Conservation (phyloP, 2,888 invertebrate genomes). For the Phlogophora meticulosa region DNA sequence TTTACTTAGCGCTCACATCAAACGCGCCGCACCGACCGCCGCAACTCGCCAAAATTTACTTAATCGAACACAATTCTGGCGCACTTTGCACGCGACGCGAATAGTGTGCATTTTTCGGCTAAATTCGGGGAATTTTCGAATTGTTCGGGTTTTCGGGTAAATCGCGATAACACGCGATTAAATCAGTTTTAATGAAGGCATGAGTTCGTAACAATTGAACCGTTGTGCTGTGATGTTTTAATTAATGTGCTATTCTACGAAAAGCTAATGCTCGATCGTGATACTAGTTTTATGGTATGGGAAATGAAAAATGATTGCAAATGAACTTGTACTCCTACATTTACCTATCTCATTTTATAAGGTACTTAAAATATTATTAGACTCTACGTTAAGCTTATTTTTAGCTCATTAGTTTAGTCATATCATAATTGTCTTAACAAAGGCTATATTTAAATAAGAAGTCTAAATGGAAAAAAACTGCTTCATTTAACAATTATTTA, state of each 20-base stretch:
- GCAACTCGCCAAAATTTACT: slow-evolving; percentile 80
- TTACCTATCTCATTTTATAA: no score
- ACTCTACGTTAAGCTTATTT: no score
- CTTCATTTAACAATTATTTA: no score
- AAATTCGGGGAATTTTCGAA: slow-evolving; percentile 53
- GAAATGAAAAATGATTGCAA: neutral
- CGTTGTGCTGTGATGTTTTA: slow-evolving; percentile 34
- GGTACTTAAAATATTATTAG: no score
- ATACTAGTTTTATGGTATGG: neutral
- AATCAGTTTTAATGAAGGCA: slow-evolving; percentile 46
- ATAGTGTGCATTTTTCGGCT: slow-evolving; percentile 49
- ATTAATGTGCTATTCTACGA: slow-evolving; percentile 12
- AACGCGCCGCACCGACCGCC: slow-evolving; percentile 75
- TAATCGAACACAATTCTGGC: slow-evolving; percentile 74
- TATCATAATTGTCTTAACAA: no score
- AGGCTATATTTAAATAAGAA: no score
- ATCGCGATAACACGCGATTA: slow-evolving; percentile 43
- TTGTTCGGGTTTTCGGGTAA: slow-evolving; percentile 37
- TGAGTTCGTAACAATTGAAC: slow-evolving; percentile 37
- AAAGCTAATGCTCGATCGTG: slow-evolving; percentile 1
- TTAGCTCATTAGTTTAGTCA: no score
- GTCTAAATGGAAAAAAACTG: neutral
- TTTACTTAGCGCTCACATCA: slow-evolving; percentile 86
- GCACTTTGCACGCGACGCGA: slow-evolving; percentile 59
- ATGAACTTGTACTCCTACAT: no score